Evolutionary conservation across 2,113 vertebrate species (phyloP).

Genomic region (pig (Sus scrofa)): T2T-Sscrofa CM000818.6:121345501-121346000

Average conservation of each 20-base stretch:
- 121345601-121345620: constrained; percentile 89
- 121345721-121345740: constrained; percentile 97
- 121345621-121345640: constrained; percentile 66
- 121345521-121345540: constrained; percentile 99
- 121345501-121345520: constrained; percentile 97
- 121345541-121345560: constrained; percentile 96
- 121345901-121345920: constrained; percentile 99
- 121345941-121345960: constrained; percentile 97
- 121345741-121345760: constrained; percentile 95
- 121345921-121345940: constrained; percentile 98
- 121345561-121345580: constrained; percentile 92
- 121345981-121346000: constrained; percentile 88
- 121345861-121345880: constrained; percentile 93
- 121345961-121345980: constrained; percentile 96
- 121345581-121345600: constrained; percentile 90
- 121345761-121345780: constrained; percentile 97
- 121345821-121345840: constrained; percentile 98
- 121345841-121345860: constrained; percentile 91
- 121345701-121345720: constrained; percentile 93
- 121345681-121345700: constrained; percentile 97
- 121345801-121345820: constrained; percentile 98
- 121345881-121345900: constrained; percentile 96
- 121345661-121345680: constrained; percentile 98
- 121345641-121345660: constrained; percentile 83
- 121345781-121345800: constrained; percentile 99